These are phyloP conservation scores for Gavialis gangeticus DNA, from an alignment of 2,113 vertebrate genomes.

Conservation along the genomic window DNA sequence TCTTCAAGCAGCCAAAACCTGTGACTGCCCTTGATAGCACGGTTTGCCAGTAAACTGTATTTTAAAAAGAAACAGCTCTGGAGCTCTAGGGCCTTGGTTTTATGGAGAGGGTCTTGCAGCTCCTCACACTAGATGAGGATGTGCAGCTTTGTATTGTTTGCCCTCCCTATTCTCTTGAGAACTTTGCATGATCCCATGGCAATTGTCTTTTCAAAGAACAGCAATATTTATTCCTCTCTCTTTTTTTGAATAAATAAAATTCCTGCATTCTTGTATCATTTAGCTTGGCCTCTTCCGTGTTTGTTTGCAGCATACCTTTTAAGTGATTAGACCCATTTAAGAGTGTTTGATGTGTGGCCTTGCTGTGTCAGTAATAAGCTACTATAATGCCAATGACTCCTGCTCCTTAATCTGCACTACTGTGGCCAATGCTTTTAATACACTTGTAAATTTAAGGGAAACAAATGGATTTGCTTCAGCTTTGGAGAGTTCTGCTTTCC, in stretches of 20 bases:
- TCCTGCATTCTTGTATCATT: slow-evolving; percentile 60
- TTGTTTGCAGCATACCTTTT: slow-evolving; percentile 61
- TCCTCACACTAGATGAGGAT: neutral
- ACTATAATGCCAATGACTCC: slow-evolving; percentile 73
- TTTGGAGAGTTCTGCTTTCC: slow-evolving; percentile 70
- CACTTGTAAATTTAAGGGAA: slow-evolving; percentile 59
- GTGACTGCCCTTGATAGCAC: neutral
- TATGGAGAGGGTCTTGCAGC: neutral
- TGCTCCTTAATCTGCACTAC: slow-evolving; percentile 74
- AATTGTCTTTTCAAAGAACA: slow-evolving; percentile 46
- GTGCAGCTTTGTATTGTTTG: neutral
- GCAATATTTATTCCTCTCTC: slow-evolving; percentile 57
- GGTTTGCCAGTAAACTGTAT: neutral
- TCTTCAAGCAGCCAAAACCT: neutral
- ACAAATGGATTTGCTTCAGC: slow-evolving; percentile 71
- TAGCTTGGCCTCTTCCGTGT: slow-evolving; percentile 57
- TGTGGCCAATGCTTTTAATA: slow-evolving; percentile 60
- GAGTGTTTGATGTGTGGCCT: slow-evolving; percentile 59
- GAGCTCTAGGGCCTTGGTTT: neutral
- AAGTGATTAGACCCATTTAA: slow-evolving; percentile 48
- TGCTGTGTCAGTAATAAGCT: slow-evolving; percentile 60
- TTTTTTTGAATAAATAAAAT: slow-evolving; percentile 52
- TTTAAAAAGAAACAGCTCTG: neutral
- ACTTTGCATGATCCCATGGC: neutral
- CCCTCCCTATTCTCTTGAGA: neutral